Evolutionary conservation across 92 coral and sea anemone genomes (phyloP), one percentile per base, ranked within the genome.

Genomic region (Zoanthus sansibaricus): DNA sequence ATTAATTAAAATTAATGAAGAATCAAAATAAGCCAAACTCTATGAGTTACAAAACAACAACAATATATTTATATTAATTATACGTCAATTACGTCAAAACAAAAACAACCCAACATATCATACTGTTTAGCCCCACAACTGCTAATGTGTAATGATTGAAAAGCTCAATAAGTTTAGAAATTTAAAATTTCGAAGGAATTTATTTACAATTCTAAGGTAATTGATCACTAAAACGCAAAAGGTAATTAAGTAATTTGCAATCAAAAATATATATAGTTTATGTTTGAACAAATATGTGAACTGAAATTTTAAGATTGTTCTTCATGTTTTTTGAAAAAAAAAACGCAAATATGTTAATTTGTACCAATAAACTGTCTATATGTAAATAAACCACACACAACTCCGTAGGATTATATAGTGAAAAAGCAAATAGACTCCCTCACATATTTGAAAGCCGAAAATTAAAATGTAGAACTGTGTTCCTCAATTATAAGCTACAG

Each of bases 401-500:
- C 44, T 45, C 21, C 8, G 70, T 49, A 49, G 4, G 30, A 16
- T 66, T 66, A 37, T 66, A 37, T 5, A 33, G 20, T 5, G 30
- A 66, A 11, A 80, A 67, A 45, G 25, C 20, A 21, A 44, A 59
- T 25, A n/a, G 18, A 55, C 0, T 78, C 33, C 55, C 37, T 59
- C 30, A 58, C 82, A 76, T 47, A 25, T 25, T 25, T 18, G 67
- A 13, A 76, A 76, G n/a, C 45, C 64, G 61, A 62, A 37, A 61
- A 6, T 67, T 70, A 80, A 62, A 80, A 14, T 37, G 42, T 76
- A 62, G 33, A 51, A 31, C 69, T 25, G 25, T 45, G 18, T 25
- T 67, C 21, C 20, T 84, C 55, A 68, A 77, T 86, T 45, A 69
- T 77, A 61, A 82, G 61, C 32, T 59, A 62, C 42, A 1, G 4